phyloP scores from a whole-genome alignment of 2,797 vertebrate genomes.

The Etheostoma perlongum region DNA sequence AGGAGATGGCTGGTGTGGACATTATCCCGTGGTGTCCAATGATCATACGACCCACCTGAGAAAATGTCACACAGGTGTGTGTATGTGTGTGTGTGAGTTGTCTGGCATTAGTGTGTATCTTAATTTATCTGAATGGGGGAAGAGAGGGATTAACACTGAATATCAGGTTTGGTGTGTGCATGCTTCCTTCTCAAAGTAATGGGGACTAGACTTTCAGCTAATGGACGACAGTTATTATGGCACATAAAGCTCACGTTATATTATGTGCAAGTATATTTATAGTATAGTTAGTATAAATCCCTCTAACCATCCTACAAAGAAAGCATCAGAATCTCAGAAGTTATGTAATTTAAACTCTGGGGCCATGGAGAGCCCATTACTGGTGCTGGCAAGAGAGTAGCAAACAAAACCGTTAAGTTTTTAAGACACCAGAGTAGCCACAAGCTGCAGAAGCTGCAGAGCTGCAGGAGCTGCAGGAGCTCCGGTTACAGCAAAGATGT shows the following conservation, averaged over 20 bases:
- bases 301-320: constrained; percentile 26
- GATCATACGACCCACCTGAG: constrained; percentile 93
- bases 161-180: constrained; percentile 48
- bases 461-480: neutral
- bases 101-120: constrained; percentile 6
- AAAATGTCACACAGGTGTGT: constrained; percentile 56
- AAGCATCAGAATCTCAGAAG: constrained; percentile 27
- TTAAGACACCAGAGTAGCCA: constrained; percentile 35
- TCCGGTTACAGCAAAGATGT: neutral
- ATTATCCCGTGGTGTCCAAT: constrained; percentile 96
- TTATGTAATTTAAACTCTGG: constrained; percentile 57
- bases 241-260: constrained; percentile 44
- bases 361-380: constrained; percentile 48
- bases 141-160: neutral
- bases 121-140: constrained; percentile 30
- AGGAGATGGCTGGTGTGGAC: constrained; percentile 95
- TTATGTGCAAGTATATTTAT: constrained; percentile 48
- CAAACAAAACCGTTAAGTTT: constrained; percentile 59
- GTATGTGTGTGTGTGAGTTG: constrained; percentile 30
- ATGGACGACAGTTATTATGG: constrained; percentile 32
- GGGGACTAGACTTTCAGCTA: constrained; percentile 36
- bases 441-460: constrained; percentile 11
- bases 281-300: constrained; percentile 15
- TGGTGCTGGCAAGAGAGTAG: constrained; percentile 36
- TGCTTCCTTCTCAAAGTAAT: constrained; percentile 35